Conservation (phyloP, 2,797 vertebrate genomes). For the Periparus ater region DNA sequence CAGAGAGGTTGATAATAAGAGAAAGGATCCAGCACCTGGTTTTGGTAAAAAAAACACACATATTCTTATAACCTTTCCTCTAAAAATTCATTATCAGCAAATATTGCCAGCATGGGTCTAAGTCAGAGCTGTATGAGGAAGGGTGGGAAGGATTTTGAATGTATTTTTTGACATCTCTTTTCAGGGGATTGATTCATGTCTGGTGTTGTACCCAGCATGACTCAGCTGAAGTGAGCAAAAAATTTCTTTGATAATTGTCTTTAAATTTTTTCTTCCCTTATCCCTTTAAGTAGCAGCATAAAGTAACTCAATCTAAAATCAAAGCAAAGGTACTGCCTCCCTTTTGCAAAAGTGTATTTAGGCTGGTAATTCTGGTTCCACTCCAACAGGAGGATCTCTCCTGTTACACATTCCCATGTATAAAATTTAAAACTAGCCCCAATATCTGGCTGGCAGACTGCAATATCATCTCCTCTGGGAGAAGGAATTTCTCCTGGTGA, state of each 20-base stretch:
- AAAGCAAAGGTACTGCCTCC: neutral
- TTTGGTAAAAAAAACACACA: neutral
- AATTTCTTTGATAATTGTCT: neutral
- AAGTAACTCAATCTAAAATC: neutral
- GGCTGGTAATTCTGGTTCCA: neutral
- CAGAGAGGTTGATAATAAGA: neutral
- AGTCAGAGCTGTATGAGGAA: neutral
- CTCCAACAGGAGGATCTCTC: neutral
- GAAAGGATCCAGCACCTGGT: neutral
- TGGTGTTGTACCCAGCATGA: neutral
- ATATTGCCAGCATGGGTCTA: neutral
- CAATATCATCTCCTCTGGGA: neutral
- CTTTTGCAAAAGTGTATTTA: neutral
- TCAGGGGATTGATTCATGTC: neutral
- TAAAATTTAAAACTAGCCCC: neutral
- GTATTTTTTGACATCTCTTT: neutral
- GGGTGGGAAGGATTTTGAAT: neutral
- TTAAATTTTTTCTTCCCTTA: neutral
- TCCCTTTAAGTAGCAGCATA: neutral
- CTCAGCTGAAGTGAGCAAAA: neutral
- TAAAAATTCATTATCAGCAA: neutral
- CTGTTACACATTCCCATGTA: neutral
- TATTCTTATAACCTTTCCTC: neutral
- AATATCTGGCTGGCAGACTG: neutral
- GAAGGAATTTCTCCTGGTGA: neutral